A percentile compares a stretch with the other conserved stretches of the same genome.
phyloP scores from a whole-genome alignment of 35 echinoderm and acorn worm genomes.

The Amphiura filiformis region DNA sequence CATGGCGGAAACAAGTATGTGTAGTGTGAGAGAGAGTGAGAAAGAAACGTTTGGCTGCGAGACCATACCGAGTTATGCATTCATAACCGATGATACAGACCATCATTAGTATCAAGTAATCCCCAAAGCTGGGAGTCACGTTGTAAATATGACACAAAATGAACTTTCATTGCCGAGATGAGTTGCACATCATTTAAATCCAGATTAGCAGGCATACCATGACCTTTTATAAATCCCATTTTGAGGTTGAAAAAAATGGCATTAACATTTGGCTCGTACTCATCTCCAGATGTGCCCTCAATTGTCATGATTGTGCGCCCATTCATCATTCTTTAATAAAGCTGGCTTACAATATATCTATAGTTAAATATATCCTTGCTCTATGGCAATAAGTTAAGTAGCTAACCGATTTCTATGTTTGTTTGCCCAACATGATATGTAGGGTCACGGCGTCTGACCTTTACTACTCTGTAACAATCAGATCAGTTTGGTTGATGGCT shows the following conservation, averaged over 20 bases:
- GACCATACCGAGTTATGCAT: not conserved
- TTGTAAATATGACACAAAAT: not conserved
- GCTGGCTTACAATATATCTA: no score
- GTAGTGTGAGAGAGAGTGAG: not conserved
- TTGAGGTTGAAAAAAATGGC: no score
- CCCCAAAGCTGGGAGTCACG: not conserved
- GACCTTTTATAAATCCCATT: no score
- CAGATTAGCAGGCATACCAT: no score
- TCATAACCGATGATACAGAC: not conserved
- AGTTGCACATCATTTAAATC: no score
- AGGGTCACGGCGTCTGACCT: not conserved
- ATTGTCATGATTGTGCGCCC: no score
- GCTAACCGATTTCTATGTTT: not conserved
- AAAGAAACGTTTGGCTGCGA: not conserved
- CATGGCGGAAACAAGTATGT: not conserved
- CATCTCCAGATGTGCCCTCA: no score
- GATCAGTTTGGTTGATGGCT: not conserved
- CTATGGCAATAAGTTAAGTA: no score
- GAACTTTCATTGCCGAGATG: not conserved
- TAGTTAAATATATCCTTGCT: no score
- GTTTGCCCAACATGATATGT: slow-evolving; percentile 8
- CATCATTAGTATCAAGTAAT: not conserved
- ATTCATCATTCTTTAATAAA: no score
- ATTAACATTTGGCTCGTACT: no score
- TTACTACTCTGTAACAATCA: not conserved